Base-by-base conservation (phyloP, 2,888 invertebrate genomes). In the Leucophenga maculata region DNA sequence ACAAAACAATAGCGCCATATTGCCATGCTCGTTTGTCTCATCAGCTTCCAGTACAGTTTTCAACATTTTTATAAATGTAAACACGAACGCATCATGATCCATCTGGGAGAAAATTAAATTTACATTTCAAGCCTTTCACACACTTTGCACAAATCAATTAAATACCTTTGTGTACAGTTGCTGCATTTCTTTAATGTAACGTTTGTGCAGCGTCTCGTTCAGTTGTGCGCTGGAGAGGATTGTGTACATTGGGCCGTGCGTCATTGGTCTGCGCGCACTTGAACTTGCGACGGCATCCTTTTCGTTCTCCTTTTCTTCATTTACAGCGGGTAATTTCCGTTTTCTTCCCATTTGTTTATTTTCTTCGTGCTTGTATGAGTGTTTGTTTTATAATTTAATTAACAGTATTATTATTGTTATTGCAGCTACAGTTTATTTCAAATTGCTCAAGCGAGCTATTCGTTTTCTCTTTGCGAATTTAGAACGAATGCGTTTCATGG, bases 1-100 rank as follows among this genome's bases (percentile, higher is more conserved):
- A 26, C 93, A 92, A 89, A 94, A 95, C 72, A 92, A 90, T 1
- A 95, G 88, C 0, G 92, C 91, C 48, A 93, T 90, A 77, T 94
- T 92, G 0, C 94, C 92, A 78, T 91, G 91, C 9, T 92, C 91
- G 82, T 93, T 93, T 14, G 91, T 91, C 75, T 94, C 93, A 13
- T 92, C 92, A 65, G 91, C 91, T 0, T 92, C 90, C 80, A 95
- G 91, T 26, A 92, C 89, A 67, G 92, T 90, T 75, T 91, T 91
- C 0, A 94, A 86, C 59, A 92, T 92, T 79, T 91, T 90, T 50
- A 92, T 90, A 76, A 94, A 94, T 50, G 91, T 91, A 52, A 90
- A 87, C 73, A 91, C 90, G 80, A 95, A 95, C 1, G 86, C 86
- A 22, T 91, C 89, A 74, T 92, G 89, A 1, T 89, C 86, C 76